Evolutionary conservation across 2,797 vertebrate species (phyloP), one percentile per base, ranked within the genome.

Genomic region (Bradypus variegatus): DNA sequence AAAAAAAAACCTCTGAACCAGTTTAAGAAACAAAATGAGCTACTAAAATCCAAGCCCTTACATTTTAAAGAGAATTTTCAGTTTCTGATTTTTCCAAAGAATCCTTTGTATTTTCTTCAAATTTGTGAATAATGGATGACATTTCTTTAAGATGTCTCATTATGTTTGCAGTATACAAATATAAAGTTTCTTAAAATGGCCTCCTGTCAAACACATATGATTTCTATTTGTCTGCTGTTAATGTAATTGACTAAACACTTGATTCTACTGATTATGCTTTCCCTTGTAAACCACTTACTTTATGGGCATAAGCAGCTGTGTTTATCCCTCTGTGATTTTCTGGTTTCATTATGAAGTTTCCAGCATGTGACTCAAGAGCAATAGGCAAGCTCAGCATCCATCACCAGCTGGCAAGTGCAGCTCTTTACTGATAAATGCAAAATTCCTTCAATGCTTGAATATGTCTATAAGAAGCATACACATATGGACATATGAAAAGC

Each of bases 211-310:
- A 96, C 75, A 95, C 67, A 78, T 91, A 96, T 94, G 1, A 31
- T 95, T 97, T 96, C 86, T 95, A 94, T 96, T 97, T 96, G 95
- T 96, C 93, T 96, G 92, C 90, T 95, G 95, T 93, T 97, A 97
- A 96, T 97, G 95, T 95, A 97, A 97, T 96, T 96, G 96, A 96
- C 97, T 96, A 97, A 97, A 96, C 95, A 97, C 93, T 95, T 92
- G 90, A 96, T 96, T 94, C 69, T 89, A 92, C 95, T 97, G 96
- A 97, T 97, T 96, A 97, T 95, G 88, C 86, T 92, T 95, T 97
- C 95, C 94, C 95, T 96, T 96, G 94, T 96, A 97, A 97, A 95
- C 87, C 89, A 95, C 88, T 95, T 96, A 77, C 92, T 97, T 97
- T 96, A 96, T 92, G 90, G 83, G 70, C 89, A 96, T 88, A 95